Evolutionary conservation across 1,140 invertebrate genomes (phyloP).

Genomic region (Philopotamus ludificatus): DNA sequence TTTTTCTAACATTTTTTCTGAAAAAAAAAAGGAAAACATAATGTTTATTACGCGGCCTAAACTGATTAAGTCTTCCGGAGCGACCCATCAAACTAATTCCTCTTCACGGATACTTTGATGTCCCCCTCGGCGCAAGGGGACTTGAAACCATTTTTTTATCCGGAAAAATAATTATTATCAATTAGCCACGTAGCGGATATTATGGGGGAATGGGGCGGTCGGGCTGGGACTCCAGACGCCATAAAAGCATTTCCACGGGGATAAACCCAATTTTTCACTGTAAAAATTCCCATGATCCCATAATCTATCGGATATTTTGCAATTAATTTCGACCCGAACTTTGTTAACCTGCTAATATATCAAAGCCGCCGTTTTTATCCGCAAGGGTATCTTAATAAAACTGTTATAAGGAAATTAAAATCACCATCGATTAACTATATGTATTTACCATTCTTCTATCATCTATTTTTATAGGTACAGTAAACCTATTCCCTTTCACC

Average conservation of each 20-base stretch:
- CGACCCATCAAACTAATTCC: slow-evolving; percentile 30
- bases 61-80: slow-evolving; percentile 29
- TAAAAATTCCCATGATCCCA: not conserved
- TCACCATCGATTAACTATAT: too few relatives aligned
- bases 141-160: slow-evolving; percentile 16
- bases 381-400: too few relatives aligned
- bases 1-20: not conserved
- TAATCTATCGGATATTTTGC: too few relatives aligned
- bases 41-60: slow-evolving; percentile 18
- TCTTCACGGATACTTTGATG: slow-evolving; percentile 18
- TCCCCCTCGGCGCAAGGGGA: slow-evolving; percentile 2
- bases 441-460: too few relatives aligned
- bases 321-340: too few relatives aligned
- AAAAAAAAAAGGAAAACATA: too few relatives aligned
- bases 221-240: not conserved
- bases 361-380: too few relatives aligned
- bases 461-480: too few relatives aligned
- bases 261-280: not conserved
- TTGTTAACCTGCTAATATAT: too few relatives aligned
- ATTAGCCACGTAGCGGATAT: slow-evolving; percentile 36
- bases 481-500: too few relatives aligned
- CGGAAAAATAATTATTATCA: slow-evolving; percentile 40
- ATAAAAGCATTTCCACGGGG: not conserved
- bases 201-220: not conserved
- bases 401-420: too few relatives aligned